Conservation (phyloP, 2,888 invertebrate genomes). For the Antheraea assamensis region DNA sequence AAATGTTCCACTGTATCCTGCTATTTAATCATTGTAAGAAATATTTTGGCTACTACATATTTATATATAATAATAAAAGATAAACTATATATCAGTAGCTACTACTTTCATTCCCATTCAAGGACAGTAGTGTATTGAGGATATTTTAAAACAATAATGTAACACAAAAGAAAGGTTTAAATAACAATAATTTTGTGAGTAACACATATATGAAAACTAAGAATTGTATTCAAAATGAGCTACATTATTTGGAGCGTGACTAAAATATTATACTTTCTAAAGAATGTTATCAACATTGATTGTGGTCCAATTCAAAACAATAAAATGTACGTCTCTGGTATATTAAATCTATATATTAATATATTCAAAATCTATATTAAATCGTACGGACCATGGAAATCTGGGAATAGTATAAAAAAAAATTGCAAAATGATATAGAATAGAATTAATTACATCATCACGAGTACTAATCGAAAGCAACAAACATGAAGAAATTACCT, state of each 20-base stretch:
- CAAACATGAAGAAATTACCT: not conserved
- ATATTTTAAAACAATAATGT: not conserved
- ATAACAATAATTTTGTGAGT: not conserved
- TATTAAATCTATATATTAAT: too few species aligned
- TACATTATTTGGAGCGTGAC: too few species aligned
- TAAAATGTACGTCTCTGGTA: too few species aligned
- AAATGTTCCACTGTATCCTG: too few species aligned
- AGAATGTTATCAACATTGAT: too few species aligned
- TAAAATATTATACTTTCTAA: too few species aligned
- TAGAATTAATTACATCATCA: not conserved
- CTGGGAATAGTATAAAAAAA: not conserved
- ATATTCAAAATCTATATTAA: not conserved
- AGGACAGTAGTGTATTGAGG: not conserved
- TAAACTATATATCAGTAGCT: not conserved
- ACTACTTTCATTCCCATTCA: not conserved
- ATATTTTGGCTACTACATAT: too few species aligned
- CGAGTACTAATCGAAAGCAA: not conserved
- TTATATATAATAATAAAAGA: too few species aligned
- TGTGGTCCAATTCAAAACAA: too few species aligned
- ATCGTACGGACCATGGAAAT: not conserved
- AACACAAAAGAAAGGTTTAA: not conserved
- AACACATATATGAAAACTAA: too few species aligned
- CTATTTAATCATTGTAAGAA: too few species aligned
- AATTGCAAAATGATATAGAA: not conserved
- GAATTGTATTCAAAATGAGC: too few species aligned